Base-by-base conservation (phyloP, 2,888 invertebrate genomes). In the Diarsia brunnea region DNA sequence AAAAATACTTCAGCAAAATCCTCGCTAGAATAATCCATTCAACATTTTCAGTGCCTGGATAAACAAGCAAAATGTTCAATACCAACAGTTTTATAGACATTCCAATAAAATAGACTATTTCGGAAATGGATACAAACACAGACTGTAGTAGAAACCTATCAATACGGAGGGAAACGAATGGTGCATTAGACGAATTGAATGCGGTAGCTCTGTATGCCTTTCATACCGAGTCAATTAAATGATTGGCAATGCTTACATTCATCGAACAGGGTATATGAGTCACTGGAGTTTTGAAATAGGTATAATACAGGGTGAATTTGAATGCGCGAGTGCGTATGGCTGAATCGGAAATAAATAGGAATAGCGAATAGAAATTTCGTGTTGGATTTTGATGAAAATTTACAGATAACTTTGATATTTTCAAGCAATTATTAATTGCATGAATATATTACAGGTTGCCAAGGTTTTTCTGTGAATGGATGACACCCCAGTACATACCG, bases 111-210 rank as follows among this genome's bases (percentile, higher is more conserved):
- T 70, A 49, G 61, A 65, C 45, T 76, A 76, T 80, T 78, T 78
- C 63, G 72, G 38, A 72, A 84, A 81, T 82, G 60, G 67, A 69
- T 65, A 79, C 65, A 69, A 80, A 69, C 72, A 77, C 60, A 43
- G 70, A 64, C 73, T 53, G 27, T 70, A 75, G 68, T 71, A 58
- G 47, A 73, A 70, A 75, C 61, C 84, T 84, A 73, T 79, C 72
- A 77, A 70, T 75, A 65, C 51, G 67, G 64, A 76, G 72, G 75
- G 66, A 81, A 81, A 85, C 81, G 80, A 78, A 74, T 78, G 38
- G 75, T 84, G 82, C 88, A 87, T 82, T 87, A 86, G 79, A 79
- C 63, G 77, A 86, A 87, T 88, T 87, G 81, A 78, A 79, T 75
- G 74, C 70, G 74, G 68, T 73, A 38, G 69, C 69, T 38, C 75